Evolutionary conservation across 92 coral and sea anemone species (phyloP).

Genomic region (Palythoa grandis): DNA sequence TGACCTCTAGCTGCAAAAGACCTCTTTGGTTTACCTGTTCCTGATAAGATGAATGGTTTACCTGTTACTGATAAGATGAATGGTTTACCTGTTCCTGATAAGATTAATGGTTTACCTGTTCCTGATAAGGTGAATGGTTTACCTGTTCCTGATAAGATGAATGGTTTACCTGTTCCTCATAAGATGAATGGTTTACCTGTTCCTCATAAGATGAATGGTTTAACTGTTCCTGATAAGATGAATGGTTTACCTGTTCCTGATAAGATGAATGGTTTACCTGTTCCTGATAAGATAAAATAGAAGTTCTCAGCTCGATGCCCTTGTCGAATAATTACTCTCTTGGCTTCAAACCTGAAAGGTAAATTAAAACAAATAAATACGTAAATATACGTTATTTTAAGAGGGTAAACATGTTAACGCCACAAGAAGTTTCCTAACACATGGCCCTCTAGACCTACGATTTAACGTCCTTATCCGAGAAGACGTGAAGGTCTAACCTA

Average conservation of each 20-base stretch:
- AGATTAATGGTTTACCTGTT: slow-evolving; percentile 84
- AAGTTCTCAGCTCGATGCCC: slow-evolving; percentile 91
- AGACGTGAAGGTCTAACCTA: too few relatives aligned
- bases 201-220: slow-evolving; percentile 90
- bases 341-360: slow-evolving; percentile 80
- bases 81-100: slow-evolving; percentile 91
- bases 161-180: slow-evolving; percentile 89
- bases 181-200: slow-evolving; percentile 90
- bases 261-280: too few relatives aligned
- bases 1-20: too few relatives aligned
- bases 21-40: slow-evolving; percentile 60
- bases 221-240: slow-evolving; percentile 89
- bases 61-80: slow-evolving; percentile 91
- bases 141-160: slow-evolving; percentile 92
- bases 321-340: slow-evolving; percentile 87
- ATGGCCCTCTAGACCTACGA: too few relatives aligned
- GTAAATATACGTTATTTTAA: too few relatives aligned
- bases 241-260: too few relatives aligned
- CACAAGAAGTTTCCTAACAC: too few relatives aligned
- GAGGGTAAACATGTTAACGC: too few relatives aligned
- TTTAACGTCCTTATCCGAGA: too few relatives aligned
- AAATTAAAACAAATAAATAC: too few relatives aligned
- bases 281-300: slow-evolving; percentile 87
- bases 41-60: slow-evolving; percentile 89
- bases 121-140: slow-evolving; percentile 89